Evolutionary conservation across 2,888 invertebrate species (phyloP).

Genomic region (Epinotia brunnichana): DNA sequence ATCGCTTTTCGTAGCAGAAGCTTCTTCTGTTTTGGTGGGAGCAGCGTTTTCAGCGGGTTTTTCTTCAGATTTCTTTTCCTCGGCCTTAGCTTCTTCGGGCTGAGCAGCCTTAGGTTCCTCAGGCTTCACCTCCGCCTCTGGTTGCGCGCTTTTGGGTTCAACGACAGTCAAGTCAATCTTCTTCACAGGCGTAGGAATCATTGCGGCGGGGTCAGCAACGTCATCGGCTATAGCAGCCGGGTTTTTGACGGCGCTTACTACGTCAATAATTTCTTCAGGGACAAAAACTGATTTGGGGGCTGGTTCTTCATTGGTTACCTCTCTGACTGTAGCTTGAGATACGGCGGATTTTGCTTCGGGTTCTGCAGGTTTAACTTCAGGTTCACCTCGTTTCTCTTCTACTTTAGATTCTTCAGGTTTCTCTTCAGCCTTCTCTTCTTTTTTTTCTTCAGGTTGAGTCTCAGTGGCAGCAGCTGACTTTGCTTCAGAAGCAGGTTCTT

Average conservation of each 20-base stretch:
- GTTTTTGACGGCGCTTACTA: conserved; percentile 64
- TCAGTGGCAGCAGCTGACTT: conserved; percentile 45
- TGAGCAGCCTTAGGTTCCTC: conserved; percentile 45
- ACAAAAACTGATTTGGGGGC: conserved; percentile 58
- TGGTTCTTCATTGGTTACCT: conserved; percentile 58
- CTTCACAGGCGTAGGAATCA: conserved; percentile 64
- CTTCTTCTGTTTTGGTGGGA: conserved; percentile 43
- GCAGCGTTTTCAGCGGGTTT: conserved; percentile 49
- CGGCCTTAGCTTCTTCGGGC: conserved; percentile 45
- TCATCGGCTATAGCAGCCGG: conserved; percentile 71
- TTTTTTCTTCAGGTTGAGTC: conserved; percentile 54
- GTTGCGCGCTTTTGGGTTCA: conserved; percentile 70
- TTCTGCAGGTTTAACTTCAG: conserved; percentile 55
- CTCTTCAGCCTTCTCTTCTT: conserved; percentile 56
- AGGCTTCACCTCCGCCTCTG: conserved; percentile 62
- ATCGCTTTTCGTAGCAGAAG: conserved; percentile 50
- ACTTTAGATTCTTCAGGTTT: conserved; percentile 54
- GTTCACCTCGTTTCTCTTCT: conserved; percentile 52
- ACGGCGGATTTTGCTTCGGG: conserved; percentile 44
- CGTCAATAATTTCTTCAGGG: conserved; percentile 63
- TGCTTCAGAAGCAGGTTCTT: conserved; percentile 48
- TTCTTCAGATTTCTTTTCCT: conserved; percentile 49
- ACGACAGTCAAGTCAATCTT: conserved; percentile 66
- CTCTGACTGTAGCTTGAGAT: conserved; percentile 61
- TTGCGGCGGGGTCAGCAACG: conserved; percentile 60